Percentiles rank a stretch among this genome's conserved stretches.
Evolutionary conservation across 2,888 invertebrate species (phyloP).

Genomic region (Hypomecis atomaria): DNA sequence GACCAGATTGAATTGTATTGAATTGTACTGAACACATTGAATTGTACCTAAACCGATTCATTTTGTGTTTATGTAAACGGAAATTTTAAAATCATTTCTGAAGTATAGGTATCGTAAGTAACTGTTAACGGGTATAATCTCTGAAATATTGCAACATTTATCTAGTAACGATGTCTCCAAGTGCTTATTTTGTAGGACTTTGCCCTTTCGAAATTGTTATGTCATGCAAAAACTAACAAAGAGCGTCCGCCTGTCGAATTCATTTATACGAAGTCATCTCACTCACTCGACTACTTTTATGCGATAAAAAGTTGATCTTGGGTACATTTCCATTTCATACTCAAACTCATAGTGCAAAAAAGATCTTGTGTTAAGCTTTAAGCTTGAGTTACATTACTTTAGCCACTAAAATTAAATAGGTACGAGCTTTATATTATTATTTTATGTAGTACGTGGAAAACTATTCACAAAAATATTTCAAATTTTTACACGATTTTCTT

Average conservation of each 20-base stretch:
- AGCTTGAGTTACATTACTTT: conserved; percentile 1
- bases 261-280: conserved; percentile 30
- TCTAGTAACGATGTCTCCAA: conserved; percentile 26
- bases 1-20: too few relatives aligned
- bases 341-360: conserved; percentile 1
- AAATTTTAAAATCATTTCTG: background rate
- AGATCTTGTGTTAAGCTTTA: background rate
- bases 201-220: conserved; percentile 24
- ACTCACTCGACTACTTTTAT: conserved; percentile 9
- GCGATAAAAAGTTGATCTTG: conserved; percentile 33
- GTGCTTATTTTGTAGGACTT: conserved; percentile 16
- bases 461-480: too few relatives aligned
- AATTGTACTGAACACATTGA: too few relatives aligned
- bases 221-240: conserved; percentile 41
- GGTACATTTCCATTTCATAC: conserved; percentile 23
- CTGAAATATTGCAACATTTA: conserved; percentile 17
- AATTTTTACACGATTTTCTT: background rate
- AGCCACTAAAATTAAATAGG: too few relatives aligned
- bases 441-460: too few relatives aligned
- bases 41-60: background rate
- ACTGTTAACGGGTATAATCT: conserved; percentile 7
- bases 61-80: background rate
- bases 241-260: conserved; percentile 40
- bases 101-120: background rate
- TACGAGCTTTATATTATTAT: too few relatives aligned